phyloP scores from a whole-genome alignment of 2,113 vertebrate genomes.

The Chaetodon auriga region DNA sequence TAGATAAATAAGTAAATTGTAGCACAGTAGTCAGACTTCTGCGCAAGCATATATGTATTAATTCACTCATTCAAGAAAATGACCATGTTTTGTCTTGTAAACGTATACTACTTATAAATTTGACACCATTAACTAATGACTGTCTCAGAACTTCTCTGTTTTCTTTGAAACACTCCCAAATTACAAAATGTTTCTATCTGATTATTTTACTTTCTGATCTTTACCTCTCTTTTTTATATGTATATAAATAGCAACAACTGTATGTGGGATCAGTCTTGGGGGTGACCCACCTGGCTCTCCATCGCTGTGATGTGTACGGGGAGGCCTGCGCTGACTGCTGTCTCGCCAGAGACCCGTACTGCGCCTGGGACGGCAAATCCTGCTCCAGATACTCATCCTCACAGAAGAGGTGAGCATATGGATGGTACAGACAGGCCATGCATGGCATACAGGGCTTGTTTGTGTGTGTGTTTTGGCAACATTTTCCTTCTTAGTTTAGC shows the following conservation, averaged over 20 bases:
- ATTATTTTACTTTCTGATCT: neutral
- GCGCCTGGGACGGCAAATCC: slow-evolving; percentile 97
- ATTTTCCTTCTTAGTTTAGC: neutral
- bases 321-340: slow-evolving; percentile 98
- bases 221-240: slow-evolving; percentile 41
- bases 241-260: slow-evolving; percentile 92
- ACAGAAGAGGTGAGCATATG: slow-evolving; percentile 92
- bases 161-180: too few relatives aligned
- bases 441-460: neutral
- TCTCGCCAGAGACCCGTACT: slow-evolving; percentile 96
- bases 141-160: too few relatives aligned
- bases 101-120: too few relatives aligned
- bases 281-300: slow-evolving; percentile 95
- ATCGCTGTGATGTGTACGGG: slow-evolving; percentile 95
- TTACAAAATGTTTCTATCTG: neutral
- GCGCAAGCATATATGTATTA: neutral
- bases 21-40: neutral
- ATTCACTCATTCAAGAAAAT: neutral
- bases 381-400: slow-evolving; percentile 96
- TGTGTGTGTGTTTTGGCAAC: neutral
- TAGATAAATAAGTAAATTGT: neutral
- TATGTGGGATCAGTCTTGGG: slow-evolving; percentile 94
- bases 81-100: too few relatives aligned
- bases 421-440: neutral
- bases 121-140: too few relatives aligned